phyloP scores from a whole-genome alignment of 2,888 invertebrate species.

The Diplazon laetatorius region DNA sequence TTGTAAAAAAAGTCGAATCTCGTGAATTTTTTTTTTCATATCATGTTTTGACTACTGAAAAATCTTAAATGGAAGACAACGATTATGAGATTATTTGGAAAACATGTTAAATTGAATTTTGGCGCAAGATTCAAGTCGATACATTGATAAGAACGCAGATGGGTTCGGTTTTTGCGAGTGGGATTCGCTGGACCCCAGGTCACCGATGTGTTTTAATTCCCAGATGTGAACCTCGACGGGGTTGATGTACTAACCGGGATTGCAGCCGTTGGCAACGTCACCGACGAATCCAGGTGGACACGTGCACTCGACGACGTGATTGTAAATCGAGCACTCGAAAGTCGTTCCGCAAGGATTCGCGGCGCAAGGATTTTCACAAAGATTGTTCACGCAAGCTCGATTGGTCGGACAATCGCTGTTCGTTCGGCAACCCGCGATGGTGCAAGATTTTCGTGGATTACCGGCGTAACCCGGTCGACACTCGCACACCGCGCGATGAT shows the following conservation, averaged over 20 bases:
- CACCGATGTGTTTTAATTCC: too few species aligned
- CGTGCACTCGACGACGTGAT: conserved; percentile 90
- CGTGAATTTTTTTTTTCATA: too few species aligned
- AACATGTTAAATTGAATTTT: too few species aligned
- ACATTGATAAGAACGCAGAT: too few species aligned
- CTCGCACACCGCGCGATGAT: conserved; percentile 92
- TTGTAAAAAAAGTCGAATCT: too few species aligned
- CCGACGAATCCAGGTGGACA: conserved; percentile 91
- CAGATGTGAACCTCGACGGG: too few species aligned
- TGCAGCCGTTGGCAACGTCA: conserved; percentile 86
- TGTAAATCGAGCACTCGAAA: conserved; percentile 90
- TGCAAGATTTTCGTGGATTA: conserved; percentile 90
- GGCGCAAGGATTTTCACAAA: conserved; percentile 91
- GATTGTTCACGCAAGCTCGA: conserved; percentile 91
- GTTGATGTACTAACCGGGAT: conserved; percentile 81
- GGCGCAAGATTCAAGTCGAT: too few species aligned
- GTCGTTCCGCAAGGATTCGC: conserved; percentile 88
- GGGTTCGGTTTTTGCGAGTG: too few species aligned
- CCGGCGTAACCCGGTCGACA: conserved; percentile 92
- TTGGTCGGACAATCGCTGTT: conserved; percentile 92
- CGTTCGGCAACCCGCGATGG: conserved; percentile 90
- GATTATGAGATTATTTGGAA: too few species aligned
- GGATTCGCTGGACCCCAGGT: too few species aligned
- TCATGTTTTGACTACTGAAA: too few species aligned
- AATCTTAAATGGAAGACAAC: too few species aligned